Base-by-base conservation (phyloP, 2,888 invertebrate genomes). In the Dermolepida albohirtum region DNA sequence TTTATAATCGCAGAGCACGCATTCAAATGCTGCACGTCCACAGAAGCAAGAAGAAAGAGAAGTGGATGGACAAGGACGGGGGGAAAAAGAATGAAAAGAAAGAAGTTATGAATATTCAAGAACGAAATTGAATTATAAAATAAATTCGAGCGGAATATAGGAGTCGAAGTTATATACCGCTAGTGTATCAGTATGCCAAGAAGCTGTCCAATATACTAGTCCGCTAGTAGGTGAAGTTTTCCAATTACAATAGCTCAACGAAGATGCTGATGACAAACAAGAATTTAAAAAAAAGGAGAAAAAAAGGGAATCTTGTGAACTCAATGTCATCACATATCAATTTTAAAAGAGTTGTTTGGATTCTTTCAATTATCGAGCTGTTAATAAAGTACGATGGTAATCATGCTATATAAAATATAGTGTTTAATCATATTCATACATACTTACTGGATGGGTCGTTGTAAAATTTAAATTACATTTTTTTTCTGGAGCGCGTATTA, bases 71-170 rank as follows among this genome's bases (percentile, higher is more conserved):
- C 17, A 44, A 29, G 29, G 47, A 11, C 47, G 5, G 17, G 5
- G 17, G 8, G 1, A 39, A 49, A 7, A 50, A 59, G 14, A 44
- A 22, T 11, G 41, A 44, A 59, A n/a, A 29, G 16, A 64, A 64
- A 17, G 49, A 16, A 27, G 27, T 27, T 52, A 67, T 67, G 67
- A 67, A 67, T 67, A 67, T 67, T 67, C 67, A 67, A 40, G 22
- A n/a, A 27, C 43, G 40, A 63, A 63, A 67, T 67, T 67, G 67
- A 67, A 67, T 67, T 67, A 67, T 63, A 47, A 63, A 54, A 67
- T 54, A 67, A 67, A 62, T 55, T 55, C 59, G 59, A 44, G 57
- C 57, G 34, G 34, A 8, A 10, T 34, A 34, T 34, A 34, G 34
- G 10, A 34, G 34, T 34, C 2, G 34, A 34, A 34, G 34, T 34